Conservation (phyloP, 2,113 vertebrate species). For the Melierax canorus region DNA sequence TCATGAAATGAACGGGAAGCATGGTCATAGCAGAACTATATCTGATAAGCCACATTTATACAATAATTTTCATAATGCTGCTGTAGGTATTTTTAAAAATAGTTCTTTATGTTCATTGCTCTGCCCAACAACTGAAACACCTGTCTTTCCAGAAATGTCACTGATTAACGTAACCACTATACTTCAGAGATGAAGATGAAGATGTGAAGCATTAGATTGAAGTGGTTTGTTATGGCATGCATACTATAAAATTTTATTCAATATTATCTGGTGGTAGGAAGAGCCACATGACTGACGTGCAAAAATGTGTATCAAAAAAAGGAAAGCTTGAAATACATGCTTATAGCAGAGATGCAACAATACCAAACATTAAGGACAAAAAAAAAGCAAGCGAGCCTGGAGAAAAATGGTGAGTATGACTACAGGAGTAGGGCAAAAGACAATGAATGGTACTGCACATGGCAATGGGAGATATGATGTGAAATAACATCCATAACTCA, state of each 20-base stretch:
- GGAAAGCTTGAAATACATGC: conserved; percentile 6
- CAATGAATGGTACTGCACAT: not conserved
- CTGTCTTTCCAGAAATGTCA: conserved; percentile 44
- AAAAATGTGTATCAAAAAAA: conserved; percentile 26
- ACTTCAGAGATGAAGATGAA: conserved; percentile 57
- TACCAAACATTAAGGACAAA: conserved; percentile 7
- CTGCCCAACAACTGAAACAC: conserved; percentile 25
- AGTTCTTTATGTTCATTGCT: not conserved
- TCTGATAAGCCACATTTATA: not conserved
- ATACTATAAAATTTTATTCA: not conserved
- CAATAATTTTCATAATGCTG: not conserved
- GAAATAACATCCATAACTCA: not conserved
- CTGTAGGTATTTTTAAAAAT: not conserved
- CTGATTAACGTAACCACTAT: conserved; percentile 30
- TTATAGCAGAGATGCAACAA: conserved; percentile 2
- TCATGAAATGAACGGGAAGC: conserved; percentile 7
- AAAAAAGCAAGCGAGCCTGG: not conserved
- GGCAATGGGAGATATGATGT: not conserved
- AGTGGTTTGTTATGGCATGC: not conserved
- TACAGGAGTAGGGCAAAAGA: not conserved
- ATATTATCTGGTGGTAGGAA: not conserved
- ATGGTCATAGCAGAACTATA: conserved; percentile 27
- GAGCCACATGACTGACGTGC: conserved; percentile 1
- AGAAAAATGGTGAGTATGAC: not conserved
- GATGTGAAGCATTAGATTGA: not conserved